Percentiles rank a stretch among this genome's conserved stretches.
phyloP scores from a whole-genome alignment of 2,113 vertebrate species.

The Mola mola region DNA sequence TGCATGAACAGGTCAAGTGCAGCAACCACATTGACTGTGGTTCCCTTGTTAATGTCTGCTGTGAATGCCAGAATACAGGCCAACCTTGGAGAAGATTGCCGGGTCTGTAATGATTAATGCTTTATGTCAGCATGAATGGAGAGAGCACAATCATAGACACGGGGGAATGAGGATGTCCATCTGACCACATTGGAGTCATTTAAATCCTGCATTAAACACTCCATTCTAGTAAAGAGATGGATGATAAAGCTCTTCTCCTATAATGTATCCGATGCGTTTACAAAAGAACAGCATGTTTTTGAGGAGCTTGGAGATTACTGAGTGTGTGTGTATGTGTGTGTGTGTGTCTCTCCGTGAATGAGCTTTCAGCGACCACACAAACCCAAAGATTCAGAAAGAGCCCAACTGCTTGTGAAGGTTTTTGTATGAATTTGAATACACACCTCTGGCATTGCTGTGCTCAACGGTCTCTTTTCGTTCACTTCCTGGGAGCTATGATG shows the following conservation, averaged over 20 bases:
- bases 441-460: constrained; percentile 46
- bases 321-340: constrained; percentile 24
- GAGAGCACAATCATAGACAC: not conserved
- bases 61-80: constrained; percentile 6
- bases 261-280: constrained; percentile 16
- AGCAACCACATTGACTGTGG: too few relatives aligned
- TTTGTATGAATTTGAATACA: constrained; percentile 63
- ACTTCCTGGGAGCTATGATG: constrained; percentile 33
- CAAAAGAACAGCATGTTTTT: constrained; percentile 54
- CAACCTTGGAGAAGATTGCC: constrained; percentile 1
- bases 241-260: constrained; percentile 5
- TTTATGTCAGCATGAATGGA: constrained; percentile 10
- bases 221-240: constrained; percentile 3
- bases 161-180: constrained; percentile 10
- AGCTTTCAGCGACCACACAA: constrained; percentile 30
- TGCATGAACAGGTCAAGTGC: constrained; percentile 16
- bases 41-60: constrained; percentile 3
- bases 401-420: constrained; percentile 38
- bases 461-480: constrained; percentile 62
- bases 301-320: constrained; percentile 23
- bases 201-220: too few relatives aligned
- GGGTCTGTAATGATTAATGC: constrained; percentile 2
- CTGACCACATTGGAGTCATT: not conserved
- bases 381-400: constrained; percentile 28
- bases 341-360: constrained; percentile 51